A percentile compares a stretch with the other conserved stretches of the same genome.
These are phyloP conservation scores for Drosophila mojavensis DNA, from an alignment of 1,140 invertebrate species.

Conservation along the genomic window DNA sequence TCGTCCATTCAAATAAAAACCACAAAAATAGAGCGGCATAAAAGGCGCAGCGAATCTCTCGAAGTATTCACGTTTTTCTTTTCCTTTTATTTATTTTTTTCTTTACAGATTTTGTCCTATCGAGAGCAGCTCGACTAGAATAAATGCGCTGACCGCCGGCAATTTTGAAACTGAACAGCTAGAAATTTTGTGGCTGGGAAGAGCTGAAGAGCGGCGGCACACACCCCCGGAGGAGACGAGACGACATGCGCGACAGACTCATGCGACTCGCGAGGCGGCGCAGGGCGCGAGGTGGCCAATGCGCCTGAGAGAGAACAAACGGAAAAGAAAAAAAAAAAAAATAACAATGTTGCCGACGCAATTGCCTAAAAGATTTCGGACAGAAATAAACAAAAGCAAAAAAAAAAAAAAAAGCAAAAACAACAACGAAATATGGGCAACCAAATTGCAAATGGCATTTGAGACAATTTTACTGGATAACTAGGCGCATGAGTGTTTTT, in stretches of 20 bases:
- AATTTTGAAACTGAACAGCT: slow-evolving; percentile 74
- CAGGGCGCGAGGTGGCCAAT: slow-evolving; percentile 2
- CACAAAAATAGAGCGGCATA: slow-evolving; percentile 34
- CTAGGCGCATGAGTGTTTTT: slow-evolving; percentile 61
- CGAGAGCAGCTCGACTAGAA: slow-evolving; percentile 29
- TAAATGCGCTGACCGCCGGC: slow-evolving; percentile 74
- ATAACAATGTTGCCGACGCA: slow-evolving; percentile 66
- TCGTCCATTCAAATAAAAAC: slow-evolving; percentile 27
- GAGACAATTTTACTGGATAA: slow-evolving; percentile 63
- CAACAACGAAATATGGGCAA: slow-evolving; percentile 13
- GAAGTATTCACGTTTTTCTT: slow-evolving; percentile 38
- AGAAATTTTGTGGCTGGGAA: slow-evolving; percentile 6
- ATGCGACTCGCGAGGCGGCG: background rate
- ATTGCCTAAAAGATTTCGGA: slow-evolving; percentile 60
- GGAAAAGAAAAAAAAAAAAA: slow-evolving; percentile 41
- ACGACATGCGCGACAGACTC: slow-evolving; percentile 64
- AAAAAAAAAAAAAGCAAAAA: background rate
- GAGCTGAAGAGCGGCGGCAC: slow-evolving; percentile 25
- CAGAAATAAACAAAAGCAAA: slow-evolving; percentile 64
- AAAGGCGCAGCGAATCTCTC: slow-evolving; percentile 20
- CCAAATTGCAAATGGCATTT: slow-evolving; percentile 29
- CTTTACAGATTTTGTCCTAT: background rate
- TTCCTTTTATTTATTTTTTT: background rate
- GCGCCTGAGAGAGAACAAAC: slow-evolving; percentile 17
- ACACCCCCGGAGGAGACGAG: slow-evolving; percentile 35